Percentiles rank a stretch among this genome's conserved stretches.
phyloP scores from a whole-genome alignment of 1,140 invertebrate genomes.

The Ceratoteleas bidentatus region DNA sequence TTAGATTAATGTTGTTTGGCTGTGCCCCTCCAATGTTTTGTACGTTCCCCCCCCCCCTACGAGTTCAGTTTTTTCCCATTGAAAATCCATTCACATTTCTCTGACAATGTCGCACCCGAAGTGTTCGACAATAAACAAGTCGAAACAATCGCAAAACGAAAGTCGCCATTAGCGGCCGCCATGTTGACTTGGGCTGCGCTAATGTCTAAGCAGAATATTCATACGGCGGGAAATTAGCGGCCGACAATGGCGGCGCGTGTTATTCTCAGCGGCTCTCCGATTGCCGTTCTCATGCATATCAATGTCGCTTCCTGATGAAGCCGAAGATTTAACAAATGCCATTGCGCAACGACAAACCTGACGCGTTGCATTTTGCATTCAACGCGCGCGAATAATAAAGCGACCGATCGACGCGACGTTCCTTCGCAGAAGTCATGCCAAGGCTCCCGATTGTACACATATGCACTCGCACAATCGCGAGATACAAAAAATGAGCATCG shows the following conservation, averaged over 20 bases:
- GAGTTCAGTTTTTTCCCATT: too few species aligned
- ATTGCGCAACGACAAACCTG: slow-evolving; percentile 59
- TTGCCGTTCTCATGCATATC: slow-evolving; percentile 56
- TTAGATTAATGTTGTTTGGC: too few species aligned
- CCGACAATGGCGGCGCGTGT: slow-evolving; percentile 39
- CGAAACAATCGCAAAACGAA: not conserved
- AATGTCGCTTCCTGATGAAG: slow-evolving; percentile 59
- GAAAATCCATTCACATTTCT: too few species aligned
- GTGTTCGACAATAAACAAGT: too few species aligned
- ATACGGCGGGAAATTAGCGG: slow-evolving; percentile 47
- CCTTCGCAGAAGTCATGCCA: slow-evolving; percentile 39
- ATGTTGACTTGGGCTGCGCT: slow-evolving; percentile 8
- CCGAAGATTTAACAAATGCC: slow-evolving; percentile 54
- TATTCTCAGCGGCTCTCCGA: slow-evolving; percentile 32
- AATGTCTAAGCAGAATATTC: slow-evolving; percentile 35
- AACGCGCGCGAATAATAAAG: slow-evolving; percentile 54
- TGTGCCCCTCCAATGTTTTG: too few species aligned
- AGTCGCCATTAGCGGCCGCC: not conserved
- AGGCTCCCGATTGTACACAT: slow-evolving; percentile 35
- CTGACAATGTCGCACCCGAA: too few species aligned
- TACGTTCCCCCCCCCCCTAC: too few species aligned
- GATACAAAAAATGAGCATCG: slow-evolving; percentile 19
- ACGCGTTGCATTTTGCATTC: slow-evolving; percentile 52
- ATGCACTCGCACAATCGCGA: not conserved
- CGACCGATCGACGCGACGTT: slow-evolving; percentile 37